phyloP scores from a whole-genome alignment of 1,140 invertebrate genomes.

The Luehdorfia chinensis region DNA sequence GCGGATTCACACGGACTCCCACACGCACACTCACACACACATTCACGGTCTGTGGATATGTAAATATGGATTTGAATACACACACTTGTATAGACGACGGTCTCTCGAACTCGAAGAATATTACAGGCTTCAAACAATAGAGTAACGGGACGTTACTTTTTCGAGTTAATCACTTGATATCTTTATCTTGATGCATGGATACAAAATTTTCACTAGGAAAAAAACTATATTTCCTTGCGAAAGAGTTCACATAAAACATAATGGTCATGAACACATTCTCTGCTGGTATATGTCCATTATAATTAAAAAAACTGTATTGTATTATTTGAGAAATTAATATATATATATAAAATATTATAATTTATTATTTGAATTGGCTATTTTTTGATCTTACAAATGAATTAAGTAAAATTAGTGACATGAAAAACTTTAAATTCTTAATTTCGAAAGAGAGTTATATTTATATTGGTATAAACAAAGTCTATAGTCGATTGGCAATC shows the following conservation, averaged over 20 bases:
- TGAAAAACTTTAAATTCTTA: too few species aligned
- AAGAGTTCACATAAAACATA: slow-evolving; percentile 5
- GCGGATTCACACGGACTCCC: slow-evolving; percentile 61
- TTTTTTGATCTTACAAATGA: too few species aligned
- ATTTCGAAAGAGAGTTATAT: too few species aligned
- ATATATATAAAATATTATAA: too few species aligned
- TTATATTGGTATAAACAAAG: too few species aligned
- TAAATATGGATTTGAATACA: slow-evolving; percentile 52
- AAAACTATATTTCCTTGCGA: slow-evolving; percentile 13
- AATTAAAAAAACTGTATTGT: too few species aligned
- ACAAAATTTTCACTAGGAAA: slow-evolving; percentile 16
- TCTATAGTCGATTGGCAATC: slow-evolving; percentile 4
- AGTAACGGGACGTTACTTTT: slow-evolving; percentile 37
- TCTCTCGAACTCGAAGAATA: slow-evolving; percentile 33
- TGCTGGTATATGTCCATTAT: too few species aligned
- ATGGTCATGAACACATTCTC: too few species aligned
- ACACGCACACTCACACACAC: slow-evolving; percentile 58
- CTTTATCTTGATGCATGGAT: slow-evolving; percentile 11
- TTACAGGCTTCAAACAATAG: slow-evolving; percentile 41
- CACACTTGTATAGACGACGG: slow-evolving; percentile 23
- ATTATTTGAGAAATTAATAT: too few species aligned
- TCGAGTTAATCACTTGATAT: slow-evolving; percentile 16
- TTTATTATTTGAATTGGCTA: too few species aligned
- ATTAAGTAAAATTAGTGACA: too few species aligned
- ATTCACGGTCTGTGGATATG: slow-evolving; percentile 69